phyloP scores from a whole-genome alignment of 2,797 vertebrate genomes.

The Acanthiza pusilla region DNA sequence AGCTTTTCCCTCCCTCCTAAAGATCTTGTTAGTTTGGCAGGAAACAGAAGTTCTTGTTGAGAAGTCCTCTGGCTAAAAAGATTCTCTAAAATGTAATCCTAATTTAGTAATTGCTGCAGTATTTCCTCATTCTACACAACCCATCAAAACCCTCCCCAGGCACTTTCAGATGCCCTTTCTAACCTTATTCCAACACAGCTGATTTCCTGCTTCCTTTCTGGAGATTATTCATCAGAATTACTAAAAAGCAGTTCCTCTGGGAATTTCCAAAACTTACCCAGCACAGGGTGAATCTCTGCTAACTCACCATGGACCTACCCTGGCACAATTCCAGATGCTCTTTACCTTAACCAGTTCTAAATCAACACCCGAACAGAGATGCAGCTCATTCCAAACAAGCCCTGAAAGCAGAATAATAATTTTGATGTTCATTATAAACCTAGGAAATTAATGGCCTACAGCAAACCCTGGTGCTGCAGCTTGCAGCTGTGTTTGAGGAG shows the following conservation, averaged over 20 bases:
- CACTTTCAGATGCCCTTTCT: background rate
- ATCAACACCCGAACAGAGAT: background rate
- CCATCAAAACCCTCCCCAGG: background rate
- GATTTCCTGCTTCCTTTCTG: background rate
- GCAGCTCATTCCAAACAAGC: background rate
- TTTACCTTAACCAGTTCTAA: background rate
- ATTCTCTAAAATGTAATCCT: background rate
- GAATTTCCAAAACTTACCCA: background rate
- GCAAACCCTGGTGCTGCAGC: background rate
- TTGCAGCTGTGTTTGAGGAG: slow-evolving; percentile 33
- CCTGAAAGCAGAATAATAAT: background rate
- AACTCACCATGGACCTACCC: background rate
- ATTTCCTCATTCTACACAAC: background rate
- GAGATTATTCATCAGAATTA: background rate
- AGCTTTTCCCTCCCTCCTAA: slow-evolving; percentile 18
- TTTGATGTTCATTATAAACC: background rate
- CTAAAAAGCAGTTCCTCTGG: background rate
- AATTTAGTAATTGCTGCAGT: background rate
- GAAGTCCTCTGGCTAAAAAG: background rate
- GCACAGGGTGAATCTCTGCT: background rate
- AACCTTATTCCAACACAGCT: background rate
- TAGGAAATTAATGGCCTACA: background rate
- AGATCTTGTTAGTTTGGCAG: slow-evolving; percentile 43
- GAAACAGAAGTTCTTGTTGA: slow-evolving; percentile 16
- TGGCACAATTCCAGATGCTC: background rate